Percentiles rank a stretch among this genome's conserved stretches.
phyloP scores from a whole-genome alignment of 2,888 invertebrate genomes.

The Diloba caeruleocephala region DNA sequence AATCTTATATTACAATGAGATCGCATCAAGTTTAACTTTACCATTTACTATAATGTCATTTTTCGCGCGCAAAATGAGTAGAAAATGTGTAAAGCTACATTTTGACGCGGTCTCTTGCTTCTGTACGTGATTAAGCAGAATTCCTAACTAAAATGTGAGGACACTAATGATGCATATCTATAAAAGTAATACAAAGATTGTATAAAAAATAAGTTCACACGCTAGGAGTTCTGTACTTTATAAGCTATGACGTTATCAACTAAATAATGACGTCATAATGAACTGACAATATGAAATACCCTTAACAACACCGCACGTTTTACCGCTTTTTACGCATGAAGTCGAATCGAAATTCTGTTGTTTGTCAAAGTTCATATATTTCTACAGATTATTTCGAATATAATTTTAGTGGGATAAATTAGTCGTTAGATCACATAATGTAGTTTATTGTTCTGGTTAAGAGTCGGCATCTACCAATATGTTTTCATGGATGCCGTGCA shows the following conservation, averaged over 20 bases:
- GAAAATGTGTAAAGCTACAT: constrained; percentile 27
- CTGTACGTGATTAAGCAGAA: constrained; percentile 39
- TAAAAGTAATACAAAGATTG: constrained; percentile 56
- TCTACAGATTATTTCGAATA: constrained; percentile 28
- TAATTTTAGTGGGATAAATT: constrained; percentile 42
- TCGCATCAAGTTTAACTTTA: constrained; percentile 28
- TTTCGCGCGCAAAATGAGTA: constrained; percentile 32
- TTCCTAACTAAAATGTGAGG: constrained; percentile 53
- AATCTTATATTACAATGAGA: constrained; percentile 18
- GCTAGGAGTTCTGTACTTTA: constrained; percentile 49
- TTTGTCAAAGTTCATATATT: constrained; percentile 47
- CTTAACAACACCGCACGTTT: constrained; percentile 26
- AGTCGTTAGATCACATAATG: constrained; percentile 34
- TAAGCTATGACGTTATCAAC: constrained; percentile 12
- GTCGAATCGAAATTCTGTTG: constrained; percentile 53
- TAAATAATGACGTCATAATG: constrained; percentile 11
- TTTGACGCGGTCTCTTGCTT: constrained; percentile 24
- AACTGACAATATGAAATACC: constrained; percentile 41
- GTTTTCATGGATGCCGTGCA: constrained; percentile 64
- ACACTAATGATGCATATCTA: constrained; percentile 59
- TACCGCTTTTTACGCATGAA: constrained; percentile 51
- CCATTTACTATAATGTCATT: constrained; percentile 24
- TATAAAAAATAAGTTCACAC: constrained; percentile 52
- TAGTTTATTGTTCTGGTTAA: constrained; percentile 36
- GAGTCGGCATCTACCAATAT: constrained; percentile 63